Conservation (phyloP, 2,797 vertebrate species). For the Myotis findleyi region DNA sequence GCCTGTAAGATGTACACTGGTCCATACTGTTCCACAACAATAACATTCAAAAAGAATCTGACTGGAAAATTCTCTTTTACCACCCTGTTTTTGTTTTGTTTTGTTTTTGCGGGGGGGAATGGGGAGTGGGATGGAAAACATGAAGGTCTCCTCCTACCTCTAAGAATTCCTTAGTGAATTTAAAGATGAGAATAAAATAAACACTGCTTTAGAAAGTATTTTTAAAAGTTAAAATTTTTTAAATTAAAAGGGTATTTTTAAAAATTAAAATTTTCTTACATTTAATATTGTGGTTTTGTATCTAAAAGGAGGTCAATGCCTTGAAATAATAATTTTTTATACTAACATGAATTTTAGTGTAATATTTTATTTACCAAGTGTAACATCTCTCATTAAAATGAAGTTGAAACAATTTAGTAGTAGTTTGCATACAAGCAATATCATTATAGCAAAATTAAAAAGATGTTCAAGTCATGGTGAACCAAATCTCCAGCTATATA, state of each 20-base stretch:
- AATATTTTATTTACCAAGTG: conserved; percentile 20
- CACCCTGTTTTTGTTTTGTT: background rate
- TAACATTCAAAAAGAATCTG: background rate
- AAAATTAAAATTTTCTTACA: background rate
- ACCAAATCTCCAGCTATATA: background rate
- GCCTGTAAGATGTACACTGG: background rate
- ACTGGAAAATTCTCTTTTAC: background rate
- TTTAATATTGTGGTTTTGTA: background rate
- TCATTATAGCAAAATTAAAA: conserved; percentile 28
- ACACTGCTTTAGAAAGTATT: background rate
- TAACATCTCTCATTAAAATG: background rate
- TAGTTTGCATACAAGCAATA: conserved; percentile 24
- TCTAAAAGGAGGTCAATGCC: background rate
- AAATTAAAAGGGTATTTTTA: background rate
- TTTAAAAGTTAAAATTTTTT: background rate
- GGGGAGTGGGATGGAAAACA: fast-evolving
- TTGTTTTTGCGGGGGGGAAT: background rate
- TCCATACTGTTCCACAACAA: background rate
- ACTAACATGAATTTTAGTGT: background rate
- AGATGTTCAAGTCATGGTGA: background rate
- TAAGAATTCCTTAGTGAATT: conserved; percentile 16
- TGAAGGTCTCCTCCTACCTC: background rate
- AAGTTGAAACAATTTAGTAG: conserved; percentile 5
- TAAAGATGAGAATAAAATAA: conserved; percentile 7
- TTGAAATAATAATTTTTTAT: background rate